Conservation (phyloP, 2,797 vertebrate species). For the Hapalemur alaotrensis region DNA sequence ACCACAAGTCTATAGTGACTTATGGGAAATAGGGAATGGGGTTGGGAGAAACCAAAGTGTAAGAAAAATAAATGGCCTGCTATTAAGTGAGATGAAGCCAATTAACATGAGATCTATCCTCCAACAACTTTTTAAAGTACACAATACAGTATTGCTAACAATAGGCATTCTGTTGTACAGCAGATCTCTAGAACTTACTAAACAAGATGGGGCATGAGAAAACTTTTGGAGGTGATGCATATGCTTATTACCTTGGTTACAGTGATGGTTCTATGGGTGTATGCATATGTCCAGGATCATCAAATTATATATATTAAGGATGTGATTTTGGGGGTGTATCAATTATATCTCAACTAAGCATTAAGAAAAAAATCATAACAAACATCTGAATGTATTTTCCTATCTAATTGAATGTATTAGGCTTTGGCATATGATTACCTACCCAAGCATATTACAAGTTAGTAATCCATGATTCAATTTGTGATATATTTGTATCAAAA, state of each 20-base stretch:
- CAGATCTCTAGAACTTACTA: background rate
- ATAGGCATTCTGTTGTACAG: background rate
- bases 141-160: background rate
- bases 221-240: background rate
- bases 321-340: background rate
- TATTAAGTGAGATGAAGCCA: background rate
- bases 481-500: background rate
- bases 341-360: background rate
- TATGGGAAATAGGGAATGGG: background rate
- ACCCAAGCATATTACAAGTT: background rate
- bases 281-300: background rate
- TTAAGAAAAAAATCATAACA: background rate
- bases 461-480: background rate
- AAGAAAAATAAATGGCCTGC: background rate
- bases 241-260: background rate
- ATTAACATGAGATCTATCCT: background rate
- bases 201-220: background rate
- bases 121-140: background rate
- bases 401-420: background rate
- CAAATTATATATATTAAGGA: background rate
- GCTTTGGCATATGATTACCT: background rate
- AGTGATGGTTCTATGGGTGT: background rate
- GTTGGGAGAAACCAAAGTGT: background rate
- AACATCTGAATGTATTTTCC: background rate
- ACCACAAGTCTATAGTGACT: background rate